Evolutionary conservation across 2,113 vertebrate genomes (phyloP), one percentile per base, ranked within the genome.

Genomic region (Tachycineta bicolor): DNA sequence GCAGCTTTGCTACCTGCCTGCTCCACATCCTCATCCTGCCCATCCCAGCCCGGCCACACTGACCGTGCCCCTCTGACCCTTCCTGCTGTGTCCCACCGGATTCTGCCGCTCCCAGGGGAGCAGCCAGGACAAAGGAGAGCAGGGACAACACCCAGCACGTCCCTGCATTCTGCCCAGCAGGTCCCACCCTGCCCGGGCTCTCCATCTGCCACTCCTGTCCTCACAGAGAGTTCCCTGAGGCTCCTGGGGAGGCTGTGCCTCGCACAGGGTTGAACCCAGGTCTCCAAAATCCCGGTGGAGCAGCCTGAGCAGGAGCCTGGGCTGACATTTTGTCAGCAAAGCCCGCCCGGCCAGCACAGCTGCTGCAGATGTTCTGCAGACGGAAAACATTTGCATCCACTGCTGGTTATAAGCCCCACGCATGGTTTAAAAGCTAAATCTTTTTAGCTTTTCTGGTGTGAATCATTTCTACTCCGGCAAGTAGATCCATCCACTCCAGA

Each of bases 351-450:
- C 46, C 62, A 86, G 85, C 67, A 11, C 92, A 90, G 71, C 76
- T 89, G 90, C 95, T 93, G 86, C 92, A 95, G 95, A 81, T 90
- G 88, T 86, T 93, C 63, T 90, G 64, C 83, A 89, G 81, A 81
- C 9, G 3, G 91, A 63, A 89, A 75, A 11, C 52, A 49, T 91
- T 93, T 58, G 22, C 69, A 43, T 84, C 77, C 33, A 79, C 28
- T 0, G 37, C 69, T 16, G 34, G 74, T 91, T 67, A 44, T 14
- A 55, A 55, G 60, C 56, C 82, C 76, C 39, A 6, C 41, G 52
- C 13, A 5, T 6, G 63, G 59, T 78, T 86, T 56, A 64, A 94
- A 70, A 81, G 68, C 56, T 87, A 50, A 58, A 63, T 37, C 37
- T 37, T 37, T 37, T 37, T 37, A 37, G 39, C 23, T 94, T 89